Percentiles rank a stretch among this genome's conserved stretches.
These are phyloP conservation scores for Loripinus fragilis DNA, from an alignment of 2,888 invertebrate genomes.

Conservation along the genomic window DNA sequence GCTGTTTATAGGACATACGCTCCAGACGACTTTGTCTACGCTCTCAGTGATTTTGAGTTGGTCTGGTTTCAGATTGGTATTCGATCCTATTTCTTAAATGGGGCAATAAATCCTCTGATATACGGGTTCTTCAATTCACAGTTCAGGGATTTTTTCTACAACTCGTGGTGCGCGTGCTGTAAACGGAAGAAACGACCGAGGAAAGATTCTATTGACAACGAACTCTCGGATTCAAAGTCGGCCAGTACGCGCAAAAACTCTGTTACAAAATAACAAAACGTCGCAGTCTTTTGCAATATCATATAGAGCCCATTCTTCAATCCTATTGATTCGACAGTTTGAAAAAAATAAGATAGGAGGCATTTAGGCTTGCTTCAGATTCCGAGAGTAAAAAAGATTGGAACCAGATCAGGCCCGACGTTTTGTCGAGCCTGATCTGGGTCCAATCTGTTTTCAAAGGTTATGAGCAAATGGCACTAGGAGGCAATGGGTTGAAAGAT, in stretches of 20 bases:
- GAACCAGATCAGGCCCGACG: too few relatives aligned
- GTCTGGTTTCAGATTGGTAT: slow-evolving; percentile 65
- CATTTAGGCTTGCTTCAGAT: too few relatives aligned
- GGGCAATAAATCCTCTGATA: slow-evolving; percentile 66
- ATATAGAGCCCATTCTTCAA: too few relatives aligned
- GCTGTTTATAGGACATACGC: slow-evolving; percentile 60
- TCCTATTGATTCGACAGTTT: too few relatives aligned
- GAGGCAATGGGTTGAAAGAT: too few relatives aligned
- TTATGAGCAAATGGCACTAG: too few relatives aligned
- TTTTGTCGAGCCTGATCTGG: too few relatives aligned
- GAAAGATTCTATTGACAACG: neutral
- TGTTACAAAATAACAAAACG: too few relatives aligned
- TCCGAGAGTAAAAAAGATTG: too few relatives aligned
- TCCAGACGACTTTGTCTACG: slow-evolving; percentile 53
- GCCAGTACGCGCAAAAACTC: neutral
- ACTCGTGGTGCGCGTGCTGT: slow-evolving; percentile 35
- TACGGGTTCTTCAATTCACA: slow-evolving; percentile 69
- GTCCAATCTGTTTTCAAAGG: too few relatives aligned
- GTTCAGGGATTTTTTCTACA: slow-evolving; percentile 49
- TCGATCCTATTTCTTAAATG: slow-evolving; percentile 63
- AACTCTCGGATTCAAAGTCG: neutral
- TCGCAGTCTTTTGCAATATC: too few relatives aligned
- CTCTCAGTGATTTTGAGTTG: slow-evolving; percentile 47
- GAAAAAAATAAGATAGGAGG: too few relatives aligned
- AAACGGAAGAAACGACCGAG: neutral